Conservation (phyloP, 2,888 invertebrate species). For the Netelia inedita region DNA sequence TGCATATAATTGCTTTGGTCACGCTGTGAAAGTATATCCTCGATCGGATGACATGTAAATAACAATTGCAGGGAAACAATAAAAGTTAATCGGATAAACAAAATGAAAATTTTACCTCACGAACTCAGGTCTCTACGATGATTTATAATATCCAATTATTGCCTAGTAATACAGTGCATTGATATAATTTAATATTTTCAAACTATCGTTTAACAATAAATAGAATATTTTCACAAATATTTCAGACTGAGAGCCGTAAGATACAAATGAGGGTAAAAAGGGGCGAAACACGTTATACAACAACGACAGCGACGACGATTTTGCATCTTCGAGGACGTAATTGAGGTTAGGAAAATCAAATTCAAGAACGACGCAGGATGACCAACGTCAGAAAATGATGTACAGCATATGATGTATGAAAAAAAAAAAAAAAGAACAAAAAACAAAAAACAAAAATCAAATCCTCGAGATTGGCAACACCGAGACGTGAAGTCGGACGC, state of each 20-base stretch:
- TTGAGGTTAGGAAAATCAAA: constrained; percentile 12
- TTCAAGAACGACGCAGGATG: constrained; percentile 13
- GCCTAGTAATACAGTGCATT: neutral
- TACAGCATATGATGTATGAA: constrained; percentile 18
- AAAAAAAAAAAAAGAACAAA: constrained; percentile 13
- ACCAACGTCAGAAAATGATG: constrained; percentile 27
- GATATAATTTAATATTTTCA: neutral
- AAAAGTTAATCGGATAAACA: constrained; percentile 39
- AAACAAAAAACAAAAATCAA: constrained; percentile 4
- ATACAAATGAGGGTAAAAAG: neutral
- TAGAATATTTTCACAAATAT: neutral
- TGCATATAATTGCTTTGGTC: neutral
- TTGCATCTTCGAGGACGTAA: neutral
- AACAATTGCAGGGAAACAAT: constrained; percentile 46
- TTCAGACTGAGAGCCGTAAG: constrained; percentile 1
- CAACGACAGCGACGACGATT: neutral
- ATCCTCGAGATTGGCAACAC: constrained; percentile 33
- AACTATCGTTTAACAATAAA: neutral
- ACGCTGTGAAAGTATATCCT: constrained; percentile 16
- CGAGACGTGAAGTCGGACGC: constrained; percentile 47
- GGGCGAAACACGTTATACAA: neutral
- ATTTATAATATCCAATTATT: neutral
- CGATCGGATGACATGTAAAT: constrained; percentile 46
- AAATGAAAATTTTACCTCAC: constrained; percentile 1
- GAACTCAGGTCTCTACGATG: neutral